These are phyloP conservation scores for Metellina segmentata DNA, from an alignment of 2,888 invertebrate species.

Conservation along the genomic window DNA sequence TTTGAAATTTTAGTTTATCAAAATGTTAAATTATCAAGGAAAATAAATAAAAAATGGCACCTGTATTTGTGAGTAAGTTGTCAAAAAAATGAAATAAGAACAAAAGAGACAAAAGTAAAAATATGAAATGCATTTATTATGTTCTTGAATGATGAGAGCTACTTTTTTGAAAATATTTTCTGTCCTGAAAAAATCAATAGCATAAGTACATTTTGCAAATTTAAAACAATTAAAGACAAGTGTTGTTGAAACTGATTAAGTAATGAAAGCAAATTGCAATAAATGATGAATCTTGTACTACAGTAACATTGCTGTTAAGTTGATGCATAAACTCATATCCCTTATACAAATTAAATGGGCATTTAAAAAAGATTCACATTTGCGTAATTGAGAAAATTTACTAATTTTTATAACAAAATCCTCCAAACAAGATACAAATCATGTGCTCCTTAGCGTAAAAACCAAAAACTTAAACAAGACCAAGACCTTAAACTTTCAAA, in stretches of 20 bases:
- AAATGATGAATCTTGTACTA: not conserved
- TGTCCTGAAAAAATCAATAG: slow-evolving; percentile 26
- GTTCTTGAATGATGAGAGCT: not conserved
- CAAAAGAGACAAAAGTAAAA: not conserved
- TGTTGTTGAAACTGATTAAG: not conserved
- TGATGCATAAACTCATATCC: not conserved
- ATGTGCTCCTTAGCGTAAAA: not conserved
- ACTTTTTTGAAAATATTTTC: slow-evolving; percentile 31
- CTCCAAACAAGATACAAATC: not conserved
- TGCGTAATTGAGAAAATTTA: not conserved
- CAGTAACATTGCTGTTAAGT: not conserved
- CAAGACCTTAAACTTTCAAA: not conserved
- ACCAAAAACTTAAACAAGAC: not conserved
- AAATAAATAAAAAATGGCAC: no score
- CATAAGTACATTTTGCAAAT: not conserved
- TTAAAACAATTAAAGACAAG: not conserved
- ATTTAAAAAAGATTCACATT: not conserved
- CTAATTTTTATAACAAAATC: not conserved
- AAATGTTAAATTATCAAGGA: no score
- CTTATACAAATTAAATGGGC: not conserved
- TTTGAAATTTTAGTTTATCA: no score
- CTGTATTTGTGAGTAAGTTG: no score
- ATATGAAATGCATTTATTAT: slow-evolving; percentile 2
- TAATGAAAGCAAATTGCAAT: not conserved
- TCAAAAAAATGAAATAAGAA: no score